Conservation (phyloP, 2,888 invertebrate species). For the Cheilosia pagana region DNA sequence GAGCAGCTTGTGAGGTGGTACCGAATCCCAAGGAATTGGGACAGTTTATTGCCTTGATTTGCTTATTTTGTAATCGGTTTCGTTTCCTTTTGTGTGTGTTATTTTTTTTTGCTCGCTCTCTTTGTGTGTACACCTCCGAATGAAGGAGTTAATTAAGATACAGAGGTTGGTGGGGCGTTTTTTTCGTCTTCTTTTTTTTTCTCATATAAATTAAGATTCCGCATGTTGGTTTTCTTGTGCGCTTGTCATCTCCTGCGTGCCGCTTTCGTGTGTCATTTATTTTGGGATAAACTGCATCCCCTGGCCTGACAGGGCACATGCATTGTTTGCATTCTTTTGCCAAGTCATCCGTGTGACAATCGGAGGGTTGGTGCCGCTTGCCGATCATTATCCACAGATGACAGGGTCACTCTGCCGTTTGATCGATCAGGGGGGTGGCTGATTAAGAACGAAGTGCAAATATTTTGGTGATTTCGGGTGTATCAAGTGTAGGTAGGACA, state of each 20-base stretch:
- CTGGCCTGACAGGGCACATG: background rate
- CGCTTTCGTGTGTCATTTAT: constrained; percentile 26
- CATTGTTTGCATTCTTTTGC: constrained; percentile 54
- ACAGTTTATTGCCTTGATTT: constrained; percentile 74
- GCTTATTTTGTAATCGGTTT: constrained; percentile 74
- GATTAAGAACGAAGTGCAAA: constrained; percentile 70
- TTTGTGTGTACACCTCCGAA: constrained; percentile 46
- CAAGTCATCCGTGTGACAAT: constrained; percentile 65
- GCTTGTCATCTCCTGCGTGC: constrained; percentile 5
- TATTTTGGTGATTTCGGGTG: constrained; percentile 71
- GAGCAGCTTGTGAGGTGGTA: constrained; percentile 74
- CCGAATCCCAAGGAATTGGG: constrained; percentile 66
- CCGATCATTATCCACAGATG: constrained; percentile 72
- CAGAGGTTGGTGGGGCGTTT: constrained; percentile 35
- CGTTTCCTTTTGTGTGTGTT: constrained; percentile 11
- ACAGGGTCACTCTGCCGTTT: constrained; percentile 28
- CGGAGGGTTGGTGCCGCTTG: constrained; percentile 36
- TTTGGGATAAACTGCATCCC: constrained; percentile 45
- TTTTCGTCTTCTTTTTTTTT: constrained; percentile 34
- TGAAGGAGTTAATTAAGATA: constrained; percentile 74
- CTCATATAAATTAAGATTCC: constrained; percentile 40
- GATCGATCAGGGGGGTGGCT: constrained; percentile 61
- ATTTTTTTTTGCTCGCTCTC: background rate
- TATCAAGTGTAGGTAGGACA: constrained; percentile 66
- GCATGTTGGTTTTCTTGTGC: constrained; percentile 2